Conservation (phyloP, 2,888 invertebrate species). For the Ochropleura plecta region DNA sequence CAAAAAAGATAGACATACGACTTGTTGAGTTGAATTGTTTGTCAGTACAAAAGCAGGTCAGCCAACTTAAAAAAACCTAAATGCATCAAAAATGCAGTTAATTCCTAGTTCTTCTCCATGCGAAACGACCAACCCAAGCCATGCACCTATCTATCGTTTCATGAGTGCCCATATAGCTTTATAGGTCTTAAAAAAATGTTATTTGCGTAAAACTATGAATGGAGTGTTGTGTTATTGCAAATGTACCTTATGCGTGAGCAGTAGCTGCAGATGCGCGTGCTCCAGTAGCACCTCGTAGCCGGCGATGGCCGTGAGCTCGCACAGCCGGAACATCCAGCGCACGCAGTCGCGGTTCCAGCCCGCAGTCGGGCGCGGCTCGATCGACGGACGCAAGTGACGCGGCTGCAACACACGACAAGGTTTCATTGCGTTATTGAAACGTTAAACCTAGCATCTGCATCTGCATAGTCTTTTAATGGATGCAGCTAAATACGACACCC, state of each 20-base stretch:
- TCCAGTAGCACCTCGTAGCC: constrained; percentile 80
- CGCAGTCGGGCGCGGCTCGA: constrained; percentile 28
- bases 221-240: background rate
- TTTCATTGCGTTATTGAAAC: background rate
- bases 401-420: constrained; percentile 66
- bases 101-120: background rate
- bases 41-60: too few relatives aligned
- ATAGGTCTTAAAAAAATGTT: background rate
- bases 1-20: too few relatives aligned
- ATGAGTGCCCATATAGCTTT: background rate
- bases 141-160: background rate
- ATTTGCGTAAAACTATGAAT: background rate
- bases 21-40: too few relatives aligned
- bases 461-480: background rate
- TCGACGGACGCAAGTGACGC: constrained; percentile 47
- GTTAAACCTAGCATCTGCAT: background rate
- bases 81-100: background rate
- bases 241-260: constrained; percentile 82
- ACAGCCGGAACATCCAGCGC: constrained; percentile 83
- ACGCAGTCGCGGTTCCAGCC: constrained; percentile 85
- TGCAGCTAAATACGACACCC: background rate
- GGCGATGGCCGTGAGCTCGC: constrained; percentile 73
- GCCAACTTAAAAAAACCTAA: background rate
- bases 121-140: background rate
- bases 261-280: constrained; percentile 71